Evolutionary conservation across 1,140 invertebrate genomes (phyloP).

Genomic region (Odontomachus brunneus): DNA sequence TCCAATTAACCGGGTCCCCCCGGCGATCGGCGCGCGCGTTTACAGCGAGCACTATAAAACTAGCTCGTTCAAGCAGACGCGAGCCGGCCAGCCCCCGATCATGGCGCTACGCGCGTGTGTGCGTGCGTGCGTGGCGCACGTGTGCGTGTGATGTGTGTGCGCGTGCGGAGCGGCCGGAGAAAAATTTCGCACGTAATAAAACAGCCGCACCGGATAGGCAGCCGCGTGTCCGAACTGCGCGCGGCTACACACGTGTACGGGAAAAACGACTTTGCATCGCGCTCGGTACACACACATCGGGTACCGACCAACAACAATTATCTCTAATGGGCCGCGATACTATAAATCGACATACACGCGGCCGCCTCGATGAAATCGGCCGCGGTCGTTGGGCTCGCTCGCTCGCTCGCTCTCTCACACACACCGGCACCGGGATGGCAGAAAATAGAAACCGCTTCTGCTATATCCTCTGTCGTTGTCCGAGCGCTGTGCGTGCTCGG

Average conservation of each 20-base stretch:
- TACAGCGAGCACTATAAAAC: conserved; percentile 69
- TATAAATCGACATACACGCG: conserved; percentile 83
- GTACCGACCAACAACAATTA: conserved; percentile 80
- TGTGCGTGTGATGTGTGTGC: not conserved
- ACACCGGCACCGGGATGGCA: conserved; percentile 74
- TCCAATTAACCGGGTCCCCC: conserved; percentile 78
- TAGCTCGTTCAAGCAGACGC: conserved; percentile 71
- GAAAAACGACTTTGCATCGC: conserved; percentile 78
- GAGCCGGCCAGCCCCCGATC: not conserved
- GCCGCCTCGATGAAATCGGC: conserved; percentile 78
- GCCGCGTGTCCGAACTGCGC: conserved; percentile 45
- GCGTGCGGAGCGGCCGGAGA: conserved; percentile 53
- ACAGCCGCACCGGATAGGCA: conserved; percentile 57
- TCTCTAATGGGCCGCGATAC: conserved; percentile 83
- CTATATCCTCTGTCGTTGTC: conserved; percentile 25
- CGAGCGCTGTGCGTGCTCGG: conserved; percentile 33
- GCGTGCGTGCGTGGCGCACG: not conserved
- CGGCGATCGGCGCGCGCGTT: conserved; percentile 58
- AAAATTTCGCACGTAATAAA: conserved; percentile 84
- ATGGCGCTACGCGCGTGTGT: not conserved
- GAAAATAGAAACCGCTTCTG: conserved; percentile 79
- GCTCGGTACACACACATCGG: conserved; percentile 54
- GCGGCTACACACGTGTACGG: conserved; percentile 50
- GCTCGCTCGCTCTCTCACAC: conserved; percentile 61
- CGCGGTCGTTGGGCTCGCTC: conserved; percentile 10